phyloP scores from a whole-genome alignment of 2,888 invertebrate species.

The Cetonia aurata region DNA sequence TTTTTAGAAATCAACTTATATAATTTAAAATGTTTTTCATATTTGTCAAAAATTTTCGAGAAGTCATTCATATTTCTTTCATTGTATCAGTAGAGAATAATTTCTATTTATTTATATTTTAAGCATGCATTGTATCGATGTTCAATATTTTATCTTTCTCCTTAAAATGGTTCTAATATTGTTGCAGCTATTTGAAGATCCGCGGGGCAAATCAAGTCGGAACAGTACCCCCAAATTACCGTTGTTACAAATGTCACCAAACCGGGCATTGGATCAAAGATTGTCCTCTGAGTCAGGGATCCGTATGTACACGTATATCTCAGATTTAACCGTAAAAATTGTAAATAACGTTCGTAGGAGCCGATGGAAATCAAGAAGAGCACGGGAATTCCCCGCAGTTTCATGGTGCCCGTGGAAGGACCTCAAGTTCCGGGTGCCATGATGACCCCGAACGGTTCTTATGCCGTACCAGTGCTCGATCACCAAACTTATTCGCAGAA shows the following conservation, averaged over 20 bases:
- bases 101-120: not conserved
- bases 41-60: too few species aligned
- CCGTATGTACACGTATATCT: constrained; percentile 62
- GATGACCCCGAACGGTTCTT: constrained; percentile 89
- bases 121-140: not conserved
- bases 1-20: too few species aligned
- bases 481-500: constrained; percentile 81
- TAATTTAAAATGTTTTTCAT: too few species aligned
- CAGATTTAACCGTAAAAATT: not conserved
- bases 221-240: constrained; percentile 90
- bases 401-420: constrained; percentile 93
- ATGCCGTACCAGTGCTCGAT: constrained; percentile 90
- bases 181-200: constrained; percentile 87
- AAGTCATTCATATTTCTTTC: too few species aligned
- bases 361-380: constrained; percentile 89
- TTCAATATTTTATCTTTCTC: not conserved
- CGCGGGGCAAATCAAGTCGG: constrained; percentile 91
- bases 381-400: constrained; percentile 97
- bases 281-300: constrained; percentile 81
- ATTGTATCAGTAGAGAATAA: not conserved
- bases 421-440: constrained; percentile 91
- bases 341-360: constrained; percentile 65
- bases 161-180: constrained; percentile 38
- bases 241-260: constrained; percentile 95
- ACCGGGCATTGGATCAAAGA: constrained; percentile 98